A percentile compares a stretch with the other conserved stretches of the same genome.
phyloP scores from a whole-genome alignment of 2,888 invertebrate genomes.

The Gymnocheta viridis region DNA sequence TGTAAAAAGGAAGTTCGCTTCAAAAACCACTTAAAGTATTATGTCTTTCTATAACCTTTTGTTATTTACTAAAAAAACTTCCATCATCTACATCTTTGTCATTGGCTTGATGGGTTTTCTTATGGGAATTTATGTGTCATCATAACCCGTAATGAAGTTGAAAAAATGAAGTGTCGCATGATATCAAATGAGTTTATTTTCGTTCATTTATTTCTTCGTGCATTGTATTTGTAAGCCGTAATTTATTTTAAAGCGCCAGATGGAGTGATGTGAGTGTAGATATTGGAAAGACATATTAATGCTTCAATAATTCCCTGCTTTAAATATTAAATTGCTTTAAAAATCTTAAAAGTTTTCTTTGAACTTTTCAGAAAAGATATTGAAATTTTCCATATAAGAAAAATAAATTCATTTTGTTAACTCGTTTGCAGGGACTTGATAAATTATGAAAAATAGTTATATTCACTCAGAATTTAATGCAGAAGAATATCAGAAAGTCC shows the following conservation, averaged over 20 bases:
- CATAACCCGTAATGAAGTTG: conserved; percentile 62
- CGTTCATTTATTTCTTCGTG: background rate
- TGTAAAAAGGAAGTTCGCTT: background rate
- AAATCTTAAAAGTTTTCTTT: no score
- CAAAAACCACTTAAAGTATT: background rate
- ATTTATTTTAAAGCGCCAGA: background rate
- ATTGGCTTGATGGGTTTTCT: conserved; percentile 29
- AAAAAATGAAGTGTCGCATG: conserved; percentile 63
- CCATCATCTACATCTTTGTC: background rate
- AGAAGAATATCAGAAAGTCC: no score
- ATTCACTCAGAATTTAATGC: no score
- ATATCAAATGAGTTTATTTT: conserved; percentile 46
- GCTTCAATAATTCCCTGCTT: no score
- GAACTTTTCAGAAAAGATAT: no score
- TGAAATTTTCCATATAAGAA: no score
- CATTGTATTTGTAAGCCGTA: background rate
- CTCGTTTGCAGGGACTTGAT: no score
- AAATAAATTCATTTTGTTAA: no score
- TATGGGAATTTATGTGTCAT: conserved; percentile 56
- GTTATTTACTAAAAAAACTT: background rate
- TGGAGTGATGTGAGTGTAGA: background rate
- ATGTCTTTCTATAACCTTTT: background rate
- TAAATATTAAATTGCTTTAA: no score
- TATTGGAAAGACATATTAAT: background rate
- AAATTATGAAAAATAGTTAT: no score